phyloP scores from a whole-genome alignment of 1,140 invertebrate species.

The Lordiphosa clarofinis region DNA sequence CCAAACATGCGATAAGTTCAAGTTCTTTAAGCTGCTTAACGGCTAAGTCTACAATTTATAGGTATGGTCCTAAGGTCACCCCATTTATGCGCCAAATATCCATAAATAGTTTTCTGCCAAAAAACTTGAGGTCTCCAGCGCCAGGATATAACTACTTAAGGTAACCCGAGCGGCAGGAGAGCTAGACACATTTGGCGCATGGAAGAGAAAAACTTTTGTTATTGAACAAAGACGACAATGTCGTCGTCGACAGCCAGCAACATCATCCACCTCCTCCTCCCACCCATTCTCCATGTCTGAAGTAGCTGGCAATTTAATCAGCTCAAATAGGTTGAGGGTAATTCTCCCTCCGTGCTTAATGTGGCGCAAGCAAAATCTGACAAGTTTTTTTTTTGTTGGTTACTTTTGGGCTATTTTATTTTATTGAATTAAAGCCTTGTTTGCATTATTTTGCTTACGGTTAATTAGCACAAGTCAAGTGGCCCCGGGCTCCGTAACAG shows the following conservation, averaged over 20 bases:
- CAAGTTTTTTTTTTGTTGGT: conserved; percentile 42
- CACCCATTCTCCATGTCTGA: conserved; percentile 20
- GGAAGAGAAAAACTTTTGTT: conserved; percentile 40
- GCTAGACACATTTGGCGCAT: conserved; percentile 75
- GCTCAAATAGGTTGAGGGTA: conserved; percentile 15
- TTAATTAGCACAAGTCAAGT: conserved; percentile 60
- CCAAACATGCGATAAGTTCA: conserved; percentile 60
- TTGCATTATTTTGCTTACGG: conserved; percentile 44
- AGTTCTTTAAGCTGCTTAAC: conserved; percentile 58
- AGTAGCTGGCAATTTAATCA: conserved; percentile 71
- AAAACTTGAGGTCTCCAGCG: conserved; percentile 36
- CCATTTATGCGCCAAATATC: conserved; percentile 74
- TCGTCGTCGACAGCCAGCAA: conserved; percentile 32
- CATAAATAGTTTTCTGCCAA: conserved; percentile 71
- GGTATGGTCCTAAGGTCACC: conserved; percentile 42
- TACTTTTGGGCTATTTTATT: not conserved
- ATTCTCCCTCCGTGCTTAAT: conserved; percentile 51
- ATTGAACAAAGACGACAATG: conserved; percentile 49
- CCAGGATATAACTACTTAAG: conserved; percentile 29
- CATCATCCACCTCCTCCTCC: conserved; percentile 36
- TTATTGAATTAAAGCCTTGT: conserved; percentile 70
- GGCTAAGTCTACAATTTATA: conserved; percentile 36
- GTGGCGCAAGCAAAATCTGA: conserved; percentile 55
- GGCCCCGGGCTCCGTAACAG: conserved; percentile 22
- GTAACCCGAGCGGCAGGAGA: conserved; percentile 25